Percentiles rank a stretch among this genome's conserved stretches.
Evolutionary conservation across 2,113 vertebrate species (phyloP).

Genomic region (Boulengeromyrus knoepffleri): DNA sequence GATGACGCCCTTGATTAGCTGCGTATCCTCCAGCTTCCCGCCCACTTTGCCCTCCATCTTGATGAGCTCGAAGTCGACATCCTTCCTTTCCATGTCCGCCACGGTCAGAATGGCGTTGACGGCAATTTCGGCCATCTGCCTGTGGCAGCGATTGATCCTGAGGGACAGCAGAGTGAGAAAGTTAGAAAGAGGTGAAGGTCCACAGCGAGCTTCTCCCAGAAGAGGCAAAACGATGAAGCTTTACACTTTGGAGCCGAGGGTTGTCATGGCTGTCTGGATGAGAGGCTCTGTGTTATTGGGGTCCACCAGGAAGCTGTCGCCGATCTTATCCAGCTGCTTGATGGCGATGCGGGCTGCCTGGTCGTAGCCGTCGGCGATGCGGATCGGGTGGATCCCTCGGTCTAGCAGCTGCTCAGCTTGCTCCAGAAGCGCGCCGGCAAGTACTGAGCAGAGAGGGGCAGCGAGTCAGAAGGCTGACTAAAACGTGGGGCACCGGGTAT

Average conservation of each 20-base stretch:
- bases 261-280: conserved; percentile 94
- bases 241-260: conserved; percentile 95
- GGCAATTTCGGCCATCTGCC: conserved; percentile 96
- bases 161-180: background rate
- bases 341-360: conserved; percentile 84
- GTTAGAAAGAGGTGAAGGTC: background rate
- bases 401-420: conserved; percentile 90
- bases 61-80: conserved; percentile 97
- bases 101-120: conserved; percentile 90
- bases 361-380: conserved; percentile 91
- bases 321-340: conserved; percentile 81
- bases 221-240: conserved; percentile 25
- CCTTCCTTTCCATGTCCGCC: conserved; percentile 91
- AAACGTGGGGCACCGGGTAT: background rate
- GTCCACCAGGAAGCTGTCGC: conserved; percentile 82
- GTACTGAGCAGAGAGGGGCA: conserved; percentile 53
- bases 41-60: conserved; percentile 98
- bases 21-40: conserved; percentile 91
- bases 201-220: background rate
- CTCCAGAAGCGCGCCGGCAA: conserved; percentile 87
- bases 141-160: conserved; percentile 95
- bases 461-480: background rate
- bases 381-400: conserved; percentile 90
- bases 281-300: conserved; percentile 77
- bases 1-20: conserved; percentile 89